Conservation (phyloP, 2,797 vertebrate genomes). For the Pangasius macronema region DNA sequence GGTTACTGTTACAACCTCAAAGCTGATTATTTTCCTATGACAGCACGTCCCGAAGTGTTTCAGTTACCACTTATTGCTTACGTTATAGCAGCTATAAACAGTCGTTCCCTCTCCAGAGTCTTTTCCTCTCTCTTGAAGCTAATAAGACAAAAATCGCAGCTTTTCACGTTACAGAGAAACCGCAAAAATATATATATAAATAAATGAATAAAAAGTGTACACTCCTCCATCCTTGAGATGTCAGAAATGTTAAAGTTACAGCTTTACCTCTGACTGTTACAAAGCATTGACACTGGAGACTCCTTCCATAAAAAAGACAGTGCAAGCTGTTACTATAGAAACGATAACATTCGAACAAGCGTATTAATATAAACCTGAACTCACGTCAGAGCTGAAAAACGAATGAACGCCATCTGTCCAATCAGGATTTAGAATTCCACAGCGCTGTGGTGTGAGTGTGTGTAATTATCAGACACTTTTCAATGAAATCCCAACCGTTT, state of each 20-base stretch:
- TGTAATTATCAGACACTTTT: background rate
- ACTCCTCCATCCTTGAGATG: background rate
- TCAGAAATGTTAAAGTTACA: background rate
- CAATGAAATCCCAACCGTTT: background rate
- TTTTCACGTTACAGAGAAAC: background rate
- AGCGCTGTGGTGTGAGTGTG: background rate
- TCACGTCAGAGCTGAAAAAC: background rate
- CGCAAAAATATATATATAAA: background rate
- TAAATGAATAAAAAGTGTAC: background rate
- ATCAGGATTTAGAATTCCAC: background rate
- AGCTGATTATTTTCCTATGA: background rate
- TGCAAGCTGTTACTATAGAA: background rate
- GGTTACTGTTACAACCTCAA: background rate
- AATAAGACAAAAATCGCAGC: background rate
- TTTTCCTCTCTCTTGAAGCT: background rate
- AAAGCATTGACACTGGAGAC: slow-evolving; percentile 3
- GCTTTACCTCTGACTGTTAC: background rate
- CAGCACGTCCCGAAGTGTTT: background rate
- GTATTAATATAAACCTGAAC: background rate
- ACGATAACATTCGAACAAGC: background rate
- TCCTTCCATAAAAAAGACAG: background rate
- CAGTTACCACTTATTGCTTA: background rate
- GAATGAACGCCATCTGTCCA: background rate
- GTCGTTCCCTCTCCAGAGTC: background rate
- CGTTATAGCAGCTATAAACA: background rate